phyloP scores from a whole-genome alignment of 1,140 invertebrate species.

The Odontomachus brunneus region DNA sequence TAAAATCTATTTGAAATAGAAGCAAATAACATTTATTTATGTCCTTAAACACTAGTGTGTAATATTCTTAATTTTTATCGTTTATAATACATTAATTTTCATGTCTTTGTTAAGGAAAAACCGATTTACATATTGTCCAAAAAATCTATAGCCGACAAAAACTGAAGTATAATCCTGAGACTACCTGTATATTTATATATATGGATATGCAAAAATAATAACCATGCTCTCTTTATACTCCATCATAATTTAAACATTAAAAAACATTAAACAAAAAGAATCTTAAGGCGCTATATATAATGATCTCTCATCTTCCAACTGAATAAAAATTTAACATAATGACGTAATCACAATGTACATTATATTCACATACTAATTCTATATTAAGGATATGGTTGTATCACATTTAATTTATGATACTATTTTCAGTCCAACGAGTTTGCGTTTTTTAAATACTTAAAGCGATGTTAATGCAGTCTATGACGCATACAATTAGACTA shows the following conservation, averaged over 20 bases:
- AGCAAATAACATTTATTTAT: not conserved
- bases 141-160: not conserved
- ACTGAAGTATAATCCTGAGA: conserved; percentile 6
- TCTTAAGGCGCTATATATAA: conserved; percentile 57
- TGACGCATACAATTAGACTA: conserved; percentile 79
- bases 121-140: not conserved
- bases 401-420: conserved; percentile 74
- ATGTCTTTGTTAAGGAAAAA: not conserved
- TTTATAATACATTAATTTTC: not conserved
- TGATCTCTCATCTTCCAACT: conserved; percentile 66
- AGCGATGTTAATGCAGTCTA: conserved; percentile 73
- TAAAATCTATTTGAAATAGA: not conserved
- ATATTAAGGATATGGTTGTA: conserved; percentile 71
- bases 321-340: conserved; percentile 70
- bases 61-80: conserved; percentile 1
- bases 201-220: not conserved
- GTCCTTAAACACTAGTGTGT: not conserved
- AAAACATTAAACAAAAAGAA: conserved; percentile 69
- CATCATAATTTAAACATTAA: conserved; percentile 51
- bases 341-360: conserved; percentile 76
- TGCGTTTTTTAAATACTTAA: conserved; percentile 68
- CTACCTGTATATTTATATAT: conserved; percentile 17
- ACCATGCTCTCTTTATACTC: conserved; percentile 8
- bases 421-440: conserved; percentile 66
- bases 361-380: conserved; percentile 71